Conservation (phyloP, 2,797 vertebrate genomes). For the Sebastes vulpes region DNA sequence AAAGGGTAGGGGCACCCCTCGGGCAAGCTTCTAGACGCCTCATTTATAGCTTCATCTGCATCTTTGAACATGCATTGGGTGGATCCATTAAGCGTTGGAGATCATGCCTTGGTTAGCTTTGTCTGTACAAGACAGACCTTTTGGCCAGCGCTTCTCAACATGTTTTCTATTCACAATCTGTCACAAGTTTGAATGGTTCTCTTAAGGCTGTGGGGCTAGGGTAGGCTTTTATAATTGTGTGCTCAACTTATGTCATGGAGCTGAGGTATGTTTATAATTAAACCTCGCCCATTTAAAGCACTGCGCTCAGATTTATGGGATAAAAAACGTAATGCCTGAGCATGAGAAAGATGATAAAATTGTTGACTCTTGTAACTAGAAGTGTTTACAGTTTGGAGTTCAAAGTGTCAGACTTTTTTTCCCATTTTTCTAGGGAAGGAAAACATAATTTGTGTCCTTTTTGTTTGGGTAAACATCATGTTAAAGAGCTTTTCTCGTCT, state of each 20-base stretch:
- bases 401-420: constrained; percentile 22
- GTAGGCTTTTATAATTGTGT: constrained; percentile 43
- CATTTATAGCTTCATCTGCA: constrained; percentile 12
- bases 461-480: constrained; percentile 32
- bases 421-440: constrained; percentile 11
- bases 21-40: constrained; percentile 14
- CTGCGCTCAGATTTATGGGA: constrained; percentile 50
- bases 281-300: constrained; percentile 67
- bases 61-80: constrained; percentile 20
- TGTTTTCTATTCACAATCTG: constrained; percentile 44
- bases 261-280: constrained; percentile 68
- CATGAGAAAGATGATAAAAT: constrained; percentile 43
- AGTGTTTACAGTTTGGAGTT: constrained; percentile 40
- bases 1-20: constrained; percentile 12
- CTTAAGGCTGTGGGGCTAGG: constrained; percentile 40
- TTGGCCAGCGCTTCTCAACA: constrained; percentile 13
- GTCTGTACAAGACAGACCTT: constrained; percentile 14
- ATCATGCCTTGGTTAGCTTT: constrained; percentile 18
- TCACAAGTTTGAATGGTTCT: constrained; percentile 44
- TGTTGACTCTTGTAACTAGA: constrained; percentile 7
- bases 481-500: constrained; percentile 5
- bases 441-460: constrained; percentile 23
- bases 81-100: neutral
- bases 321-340: constrained; percentile 34
- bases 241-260: constrained; percentile 54